Percentiles rank a stretch among this genome's conserved stretches.
Conservation (phyloP, 2,888 invertebrate genomes). For the Sturmia bella region DNA sequence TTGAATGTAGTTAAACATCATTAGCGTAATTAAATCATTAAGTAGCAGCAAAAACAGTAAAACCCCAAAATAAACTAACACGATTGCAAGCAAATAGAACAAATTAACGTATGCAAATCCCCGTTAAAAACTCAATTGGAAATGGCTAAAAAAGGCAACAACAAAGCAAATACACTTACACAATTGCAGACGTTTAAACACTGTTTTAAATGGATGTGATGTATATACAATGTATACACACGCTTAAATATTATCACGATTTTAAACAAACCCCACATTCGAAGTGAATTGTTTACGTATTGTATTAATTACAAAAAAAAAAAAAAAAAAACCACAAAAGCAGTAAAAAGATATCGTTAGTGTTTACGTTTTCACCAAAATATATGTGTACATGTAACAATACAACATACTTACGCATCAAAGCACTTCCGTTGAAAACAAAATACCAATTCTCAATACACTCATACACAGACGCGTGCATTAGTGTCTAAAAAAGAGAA, state of each 20-base stretch:
- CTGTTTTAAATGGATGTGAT: neutral
- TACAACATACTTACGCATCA: slow-evolving; percentile 65
- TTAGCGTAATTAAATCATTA: slow-evolving; percentile 68
- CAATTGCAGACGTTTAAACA: slow-evolving; percentile 2
- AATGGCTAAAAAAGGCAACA: slow-evolving; percentile 55
- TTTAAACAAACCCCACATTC: slow-evolving; percentile 28
- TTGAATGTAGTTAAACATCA: slow-evolving; percentile 65
- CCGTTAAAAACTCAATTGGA: slow-evolving; percentile 69
- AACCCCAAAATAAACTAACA: slow-evolving; percentile 48
- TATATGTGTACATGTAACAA: slow-evolving; percentile 18
- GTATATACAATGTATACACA: too few species aligned
- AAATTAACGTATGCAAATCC: slow-evolving; percentile 71
- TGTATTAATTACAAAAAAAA: slow-evolving; percentile 45
- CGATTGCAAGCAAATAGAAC: slow-evolving; percentile 64
- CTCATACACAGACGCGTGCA: neutral
- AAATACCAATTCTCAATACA: slow-evolving; percentile 23
- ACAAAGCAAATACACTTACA: slow-evolving; percentile 28
- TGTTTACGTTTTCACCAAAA: slow-evolving; percentile 49
- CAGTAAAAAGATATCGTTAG: slow-evolving; percentile 39
- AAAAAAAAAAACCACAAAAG: slow-evolving; percentile 15
- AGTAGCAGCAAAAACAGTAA: slow-evolving; percentile 49
- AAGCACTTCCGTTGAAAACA: slow-evolving; percentile 53
- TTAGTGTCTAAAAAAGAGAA: slow-evolving; percentile 8
- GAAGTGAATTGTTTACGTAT: slow-evolving; percentile 20
- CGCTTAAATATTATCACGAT: slow-evolving; percentile 30